Evolutionary conservation across 37 sponge, comb jelly and placozoan species (phyloP), one percentile per base, ranked within the genome.

Genomic region (Axinella damicornis): DNA sequence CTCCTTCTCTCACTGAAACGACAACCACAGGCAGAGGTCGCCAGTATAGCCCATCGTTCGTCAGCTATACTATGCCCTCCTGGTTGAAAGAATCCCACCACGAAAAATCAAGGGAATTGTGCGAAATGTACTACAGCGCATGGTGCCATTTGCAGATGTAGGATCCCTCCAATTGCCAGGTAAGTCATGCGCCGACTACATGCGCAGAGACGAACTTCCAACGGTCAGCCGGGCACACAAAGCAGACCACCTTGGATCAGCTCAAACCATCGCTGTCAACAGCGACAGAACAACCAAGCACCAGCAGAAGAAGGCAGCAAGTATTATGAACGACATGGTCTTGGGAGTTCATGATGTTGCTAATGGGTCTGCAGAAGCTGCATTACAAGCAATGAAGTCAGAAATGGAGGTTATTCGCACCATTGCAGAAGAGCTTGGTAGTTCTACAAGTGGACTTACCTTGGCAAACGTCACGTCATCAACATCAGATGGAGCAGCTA

Each of bases 401-500:
- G 74, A 73, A 40, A 40, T 73, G 55, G 24, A 73, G 18, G 24
- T 73, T 12, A 40, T 40, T 25, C 21, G 30, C 2, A 73, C 30
- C 5, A 53, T 53, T 6, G 30, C 19, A 52, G 21, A n/a, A 30
- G 24, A 40, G 28, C 22, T n/a, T 39, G 20, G 33, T 15, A 27
- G 24, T 40, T 34, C 21, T 40, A 24, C 74, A 2, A 28, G 39
- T 21, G 21, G 55, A 2, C 33, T 73, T 25, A 73, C 33, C 39
- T 73, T 40, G 53, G 24, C 5, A 2, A n/a, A 40, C 2, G 55
- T 73, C 14, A 35, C 74, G 13, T 73, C 74, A 34, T n/a, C 55
- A 40, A 73, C 74, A 73, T 73, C 74, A 30, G 74, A 73, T 73
- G 24, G 55, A 22, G 74, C 74, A 73, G n/a, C 74, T 41, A 73